Base-by-base conservation (phyloP, 2,888 invertebrate species). In the Nomada flava region DNA sequence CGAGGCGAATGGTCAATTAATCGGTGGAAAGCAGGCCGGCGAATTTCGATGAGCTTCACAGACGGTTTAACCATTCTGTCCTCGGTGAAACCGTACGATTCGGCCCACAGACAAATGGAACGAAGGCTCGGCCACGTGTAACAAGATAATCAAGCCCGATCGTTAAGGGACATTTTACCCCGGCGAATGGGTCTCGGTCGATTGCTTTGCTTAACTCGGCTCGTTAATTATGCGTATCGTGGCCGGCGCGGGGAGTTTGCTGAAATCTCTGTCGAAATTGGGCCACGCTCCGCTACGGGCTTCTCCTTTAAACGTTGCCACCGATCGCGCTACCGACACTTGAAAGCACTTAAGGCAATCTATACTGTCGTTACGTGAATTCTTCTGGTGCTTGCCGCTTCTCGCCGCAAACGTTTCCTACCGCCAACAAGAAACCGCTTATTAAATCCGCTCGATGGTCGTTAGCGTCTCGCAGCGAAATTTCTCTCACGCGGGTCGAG, bases 261-360 rank as follows among this genome's bases (percentile, higher is more conserved):
- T 57, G 23, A 64, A 64, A 80, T 69, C 60, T 55, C 20, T 44
- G 42, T 18, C 11, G 62, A 76, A 53, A 80, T 80, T 57, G 72
- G 67, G 50, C 64, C 52, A 47, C 55, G 23, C 55, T 42, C 52
- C 69, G 62, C 82, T 53, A 62, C 65, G n/a, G 75, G 64, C 55
- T 13, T 62, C 26, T 44, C 44, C 29, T 65, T 76, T 69, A 63
- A 82, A 64, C 72, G 59, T 57, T 55, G 15, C 18, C 44, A 50
- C 20, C 52, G 42, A 47, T 70, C 60, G 65, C 60, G 65, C n/a
- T 59, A 42, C 36, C 42, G 44, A 73, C 73, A 69, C 82, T 77
- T 52, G 77, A 71, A 73, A 65, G 59, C 76, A 76, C 76, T 82
- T 82, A 64, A 72, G 72, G 55, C 76, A 72, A 72, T 82, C 68